Conservation (phyloP, 2,797 vertebrate species). For the Tenualosa thibaudeaui region DNA sequence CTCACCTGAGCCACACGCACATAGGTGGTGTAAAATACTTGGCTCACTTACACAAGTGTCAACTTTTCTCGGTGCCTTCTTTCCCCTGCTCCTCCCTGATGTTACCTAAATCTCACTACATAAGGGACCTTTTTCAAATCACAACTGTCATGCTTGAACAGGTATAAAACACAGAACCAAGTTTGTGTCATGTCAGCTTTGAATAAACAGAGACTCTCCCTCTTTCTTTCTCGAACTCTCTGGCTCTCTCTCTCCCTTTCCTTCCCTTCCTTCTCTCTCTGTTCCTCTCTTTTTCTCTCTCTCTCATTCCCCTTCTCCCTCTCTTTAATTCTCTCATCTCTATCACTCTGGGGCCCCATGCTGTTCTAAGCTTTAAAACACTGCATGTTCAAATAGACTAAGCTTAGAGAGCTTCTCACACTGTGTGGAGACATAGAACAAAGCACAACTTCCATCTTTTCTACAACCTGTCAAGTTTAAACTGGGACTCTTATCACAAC, state of each 20-base stretch:
- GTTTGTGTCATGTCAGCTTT: slow-evolving; percentile 73
- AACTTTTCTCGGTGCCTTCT: slow-evolving; percentile 3
- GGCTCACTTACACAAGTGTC: slow-evolving; percentile 37
- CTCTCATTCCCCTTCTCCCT: slow-evolving; percentile 28
- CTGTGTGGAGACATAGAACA: slow-evolving; percentile 65
- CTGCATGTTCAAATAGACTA: slow-evolving; percentile 68
- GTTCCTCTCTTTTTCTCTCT: slow-evolving; percentile 24
- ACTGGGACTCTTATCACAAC: slow-evolving; percentile 62
- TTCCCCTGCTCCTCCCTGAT: slow-evolving; percentile 50
- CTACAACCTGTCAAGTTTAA: slow-evolving; percentile 67
- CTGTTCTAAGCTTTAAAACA: slow-evolving; percentile 71
- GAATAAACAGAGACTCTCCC: slow-evolving; percentile 61
- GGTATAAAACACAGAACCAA: slow-evolving; percentile 67
- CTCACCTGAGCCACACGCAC: neutral
- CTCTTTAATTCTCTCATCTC: slow-evolving; percentile 50
- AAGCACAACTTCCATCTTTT: slow-evolving; percentile 66
- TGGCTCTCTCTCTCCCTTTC: slow-evolving; percentile 43
- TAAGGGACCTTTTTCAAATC: slow-evolving; percentile 51
- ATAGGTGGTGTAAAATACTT: neutral
- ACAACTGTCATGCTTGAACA: slow-evolving; percentile 69
- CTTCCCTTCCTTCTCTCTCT: slow-evolving; percentile 37
- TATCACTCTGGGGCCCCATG: slow-evolving; percentile 62
- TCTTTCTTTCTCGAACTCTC: slow-evolving; percentile 55
- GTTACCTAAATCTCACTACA: slow-evolving; percentile 30
- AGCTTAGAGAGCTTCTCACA: slow-evolving; percentile 65